Conservation (phyloP, 2,888 invertebrate genomes). For the Ceratothoa steindachneri region DNA sequence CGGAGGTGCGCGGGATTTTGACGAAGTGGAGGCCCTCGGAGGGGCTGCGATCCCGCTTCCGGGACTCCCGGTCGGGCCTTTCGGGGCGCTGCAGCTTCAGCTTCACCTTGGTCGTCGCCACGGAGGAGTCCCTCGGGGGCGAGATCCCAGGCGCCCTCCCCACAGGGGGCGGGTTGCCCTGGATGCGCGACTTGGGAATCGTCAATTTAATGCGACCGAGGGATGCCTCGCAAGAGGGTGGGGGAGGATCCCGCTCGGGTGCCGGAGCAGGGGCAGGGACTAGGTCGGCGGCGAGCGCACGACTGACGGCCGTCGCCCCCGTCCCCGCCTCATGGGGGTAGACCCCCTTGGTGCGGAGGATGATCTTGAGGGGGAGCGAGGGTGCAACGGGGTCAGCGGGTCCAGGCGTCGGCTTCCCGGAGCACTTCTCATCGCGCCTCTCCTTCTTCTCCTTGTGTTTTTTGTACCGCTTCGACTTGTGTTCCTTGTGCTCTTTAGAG, state of each 20-base stretch:
- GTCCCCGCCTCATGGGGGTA: conserved; percentile 16
- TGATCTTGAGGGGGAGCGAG: conserved; percentile 27
- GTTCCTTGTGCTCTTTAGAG: conserved; percentile 31
- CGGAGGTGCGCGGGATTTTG: conserved; percentile 11
- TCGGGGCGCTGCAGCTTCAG: conserved; percentile 35
- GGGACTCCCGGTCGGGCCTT: conserved; percentile 39
- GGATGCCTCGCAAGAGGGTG: neutral
- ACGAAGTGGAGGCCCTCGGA: conserved; percentile 23
- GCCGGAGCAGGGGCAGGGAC: conserved; percentile 6
- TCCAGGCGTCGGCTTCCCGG: conserved; percentile 6
- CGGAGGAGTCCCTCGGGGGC: conserved; percentile 23
- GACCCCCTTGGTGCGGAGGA: conserved; percentile 29
- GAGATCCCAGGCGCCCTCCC: conserved; percentile 29
- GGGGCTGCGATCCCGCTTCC: conserved; percentile 42
- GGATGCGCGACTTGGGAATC: conserved; percentile 33
- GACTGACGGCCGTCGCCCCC: conserved; percentile 1
- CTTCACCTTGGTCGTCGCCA: conserved; percentile 34
- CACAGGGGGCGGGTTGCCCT: conserved; percentile 29
- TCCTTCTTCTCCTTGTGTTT: conserved; percentile 48
- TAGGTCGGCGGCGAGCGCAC: conserved; percentile 16
- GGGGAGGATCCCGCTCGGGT: neutral
- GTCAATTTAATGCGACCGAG: conserved; percentile 35
- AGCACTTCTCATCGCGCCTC: conserved; percentile 43
- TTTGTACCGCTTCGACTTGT: conserved; percentile 40
- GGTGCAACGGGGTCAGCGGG: neutral